Base-by-base conservation (phyloP, 2,113 vertebrate species). In the Centropus unirufus region DNA sequence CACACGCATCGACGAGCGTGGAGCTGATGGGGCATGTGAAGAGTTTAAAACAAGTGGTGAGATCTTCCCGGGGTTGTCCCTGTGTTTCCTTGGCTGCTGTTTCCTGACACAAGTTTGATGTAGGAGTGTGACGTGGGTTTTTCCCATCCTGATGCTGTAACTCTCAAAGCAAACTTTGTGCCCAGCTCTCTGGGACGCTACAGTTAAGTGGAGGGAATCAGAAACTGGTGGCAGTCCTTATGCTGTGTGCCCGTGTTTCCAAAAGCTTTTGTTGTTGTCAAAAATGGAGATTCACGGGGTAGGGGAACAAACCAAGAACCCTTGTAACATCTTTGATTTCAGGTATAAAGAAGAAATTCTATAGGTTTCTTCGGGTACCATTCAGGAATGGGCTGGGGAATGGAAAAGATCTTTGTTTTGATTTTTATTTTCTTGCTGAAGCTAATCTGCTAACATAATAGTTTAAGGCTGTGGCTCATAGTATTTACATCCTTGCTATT, bases 1-100 rank as follows among this genome's bases (percentile, higher is more conserved):
- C 12, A 1, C 1, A 0, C 5, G 2, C 14, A 4, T 51, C 0
- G 0, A 20, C 1, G 2, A 72, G 52, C 2, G 0, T 14, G 44
- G 64, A 78, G 46, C 57, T 81, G 23, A 3, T 14, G 22, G 46
- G 40, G 7, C 7, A 0, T 39, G 55, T 30, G 55, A 19, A 5
- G 20, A 47, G 22, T 49, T 70, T 76, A 67, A 80, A 76, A 14
- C 3, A 22, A 39, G 22, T 19, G 18, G 21, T 39, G 42, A 62
- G 29, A 51, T 77, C 42, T 2, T 0, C 30, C 36, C 51, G 14
- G 30, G 0, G 0, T 44, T 86, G 66, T 34, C 63, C 40, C 27
- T 40, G 67, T 36, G 75, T 49, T 77, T 69, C 49, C 57, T 29
- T 70, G 59, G 24, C 57, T 78, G 52, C 61, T 42, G 24, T 26